phyloP scores from a whole-genome alignment of 2,888 invertebrate genomes.

The Hermaeophaga mercurialis region DNA sequence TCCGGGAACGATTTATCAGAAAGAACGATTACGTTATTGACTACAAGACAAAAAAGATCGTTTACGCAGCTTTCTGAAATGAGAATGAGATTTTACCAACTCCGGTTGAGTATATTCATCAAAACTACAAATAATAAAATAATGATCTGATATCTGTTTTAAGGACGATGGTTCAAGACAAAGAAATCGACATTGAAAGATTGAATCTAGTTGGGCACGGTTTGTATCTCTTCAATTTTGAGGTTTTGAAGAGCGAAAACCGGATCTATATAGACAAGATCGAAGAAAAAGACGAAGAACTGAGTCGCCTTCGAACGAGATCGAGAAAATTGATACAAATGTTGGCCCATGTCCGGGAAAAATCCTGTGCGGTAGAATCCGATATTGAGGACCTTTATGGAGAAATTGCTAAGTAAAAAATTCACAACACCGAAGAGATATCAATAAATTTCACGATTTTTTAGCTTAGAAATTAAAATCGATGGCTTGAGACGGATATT shows the following conservation, averaged over 20 bases:
- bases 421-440: not conserved
- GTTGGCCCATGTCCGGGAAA: slow-evolving; percentile 62
- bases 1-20: not conserved
- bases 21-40: not conserved
- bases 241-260: slow-evolving; percentile 63
- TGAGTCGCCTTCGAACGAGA: slow-evolving; percentile 58
- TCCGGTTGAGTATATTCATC: too few species aligned
- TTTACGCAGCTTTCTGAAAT: not conserved
- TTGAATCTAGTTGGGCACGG: slow-evolving; percentile 57
- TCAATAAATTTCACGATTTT: slow-evolving; percentile 4
- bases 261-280: slow-evolving; percentile 62
- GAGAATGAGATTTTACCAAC: not conserved
- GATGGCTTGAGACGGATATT: slow-evolving; percentile 39
- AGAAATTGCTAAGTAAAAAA: not conserved
- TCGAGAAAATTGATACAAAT: slow-evolving; percentile 60
- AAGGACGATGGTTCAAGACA: slow-evolving; percentile 44
- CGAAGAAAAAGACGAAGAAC: slow-evolving; percentile 63
- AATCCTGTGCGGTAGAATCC: slow-evolving; percentile 54
- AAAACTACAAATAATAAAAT: too few species aligned
- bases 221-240: slow-evolving; percentile 61
- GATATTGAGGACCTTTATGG: slow-evolving; percentile 47
- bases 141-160: not conserved
- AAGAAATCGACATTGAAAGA: slow-evolving; percentile 46
- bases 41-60: not conserved
- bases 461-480: slow-evolving; percentile 44